Base-by-base conservation (phyloP, 1,140 invertebrate genomes). In the Philopotamus ludificatus region DNA sequence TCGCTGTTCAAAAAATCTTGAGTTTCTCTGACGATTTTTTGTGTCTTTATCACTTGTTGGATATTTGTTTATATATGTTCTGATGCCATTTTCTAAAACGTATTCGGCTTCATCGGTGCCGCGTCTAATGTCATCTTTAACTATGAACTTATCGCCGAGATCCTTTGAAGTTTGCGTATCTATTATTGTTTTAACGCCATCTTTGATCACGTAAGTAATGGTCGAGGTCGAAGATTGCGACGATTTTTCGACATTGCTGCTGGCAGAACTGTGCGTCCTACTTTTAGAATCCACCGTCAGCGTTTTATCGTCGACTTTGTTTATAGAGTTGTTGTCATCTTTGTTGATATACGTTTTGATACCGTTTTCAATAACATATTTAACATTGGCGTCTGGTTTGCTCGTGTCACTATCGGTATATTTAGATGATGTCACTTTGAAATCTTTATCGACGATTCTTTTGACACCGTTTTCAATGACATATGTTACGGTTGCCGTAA, bases 171-270 rank as follows among this genome's bases (percentile, higher is more conserved):
- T 1, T 41, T 57, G 28, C n/a, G n/a, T 16, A 12, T 34, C 28
- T 12, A 34, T 7, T 20, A 55, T 55, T 55, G 9, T 59, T 59
- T 23, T 59, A 22, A 59, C 55, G 4, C 39, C 55, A 3, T 77
- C 78, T 72, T 79, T 72, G 63, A 77, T 79, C 45, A 75, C 75
- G 61, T 79, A 73, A 34, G 8, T 45, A 4, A 18, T 45, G 4
- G 9, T 45, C 7, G 34, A 39, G 7, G 34, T 39, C 16, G 44
- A n/a, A 45, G 44, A 45, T 45, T 45, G 47, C 12, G 39, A 49
- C 20, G 51, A 58, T 65, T 21, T 53, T 44, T 21, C 51, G 4
- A 65, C 53, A 47, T 57, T 45, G 4, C 50, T 58, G 25, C 47
- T 26, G 41, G 20, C 44, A 9, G 4, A 34, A 58, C 39, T 42